Base-by-base conservation (phyloP, 2,797 vertebrate species). In the Pteronotus mesoamericanus region DNA sequence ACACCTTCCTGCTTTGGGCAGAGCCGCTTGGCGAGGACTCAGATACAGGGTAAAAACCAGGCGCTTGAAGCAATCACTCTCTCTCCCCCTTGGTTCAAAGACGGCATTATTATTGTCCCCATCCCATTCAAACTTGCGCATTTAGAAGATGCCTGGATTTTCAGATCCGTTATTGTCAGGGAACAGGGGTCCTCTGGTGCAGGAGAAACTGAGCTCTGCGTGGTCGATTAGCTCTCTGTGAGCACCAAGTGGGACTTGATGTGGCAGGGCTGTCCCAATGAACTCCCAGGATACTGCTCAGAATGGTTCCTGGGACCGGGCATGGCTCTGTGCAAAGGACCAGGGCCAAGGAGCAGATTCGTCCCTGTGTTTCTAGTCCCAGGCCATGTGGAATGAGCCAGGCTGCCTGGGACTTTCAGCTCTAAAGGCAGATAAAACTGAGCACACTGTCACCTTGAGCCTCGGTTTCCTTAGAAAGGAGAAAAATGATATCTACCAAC, bases 21-120 rank as follows among this genome's bases (percentile, higher is more conserved):
- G 2, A 39, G 11, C 10, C 0, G 1, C 24, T 3, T 26, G 1
- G 0, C 1, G 26, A 9, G 6, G 16, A 44, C 51, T 8, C 34
- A 1, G 4, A 39, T 1, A 5, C 32, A 48, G 75, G 72, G 89
- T 44, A 3, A 22, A 42, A n/a, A 10, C 24, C 37, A 29, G 26
- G n/a, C 32, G 8, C 57, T 72, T 0, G 5, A n/a, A 82, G 42
- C 55, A n/a, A 51, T n/a, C 5, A 0, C 44, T 42, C 77, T 32
- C 18, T 26, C 78, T 9, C 2, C 5, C 44, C 42, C 64, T 51
- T 2, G 14, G 46, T 34, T 91, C 87, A 61, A 42, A 64, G 75
- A 29, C 16, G 75, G 10, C 24, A n/a, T n/a, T n/a, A 0, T 34
- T 24, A 9, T 68, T 89, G 34, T 21, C 21, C 21, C 1, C 11